Base-by-base conservation (phyloP, 2,797 vertebrate genomes). In the Cyprinodon diabolis region DNA sequence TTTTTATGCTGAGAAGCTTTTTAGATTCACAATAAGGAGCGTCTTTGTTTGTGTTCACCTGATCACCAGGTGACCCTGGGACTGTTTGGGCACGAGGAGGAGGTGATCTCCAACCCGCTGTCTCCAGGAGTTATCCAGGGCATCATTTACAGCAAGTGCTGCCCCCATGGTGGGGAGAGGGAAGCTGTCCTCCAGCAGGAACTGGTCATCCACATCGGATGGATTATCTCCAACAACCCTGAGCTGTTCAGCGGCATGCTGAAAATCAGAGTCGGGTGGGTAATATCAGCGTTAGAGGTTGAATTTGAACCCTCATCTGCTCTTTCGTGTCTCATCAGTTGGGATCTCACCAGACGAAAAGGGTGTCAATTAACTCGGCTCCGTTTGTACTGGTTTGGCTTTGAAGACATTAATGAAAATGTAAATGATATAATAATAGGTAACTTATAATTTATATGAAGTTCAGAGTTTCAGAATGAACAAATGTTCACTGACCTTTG, bases 211-310 rank as follows among this genome's bases (percentile, higher is more conserved):
- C 98, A 98, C 19, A 96, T 99, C 54, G 98, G 98, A 79, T 99
- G 97, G 97, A 97, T 99, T 86, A 97, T 99, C 94, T 98, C 98
- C 78, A 99, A 97, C 84, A 96, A 92, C 85, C 97, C 98, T 0
- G 97, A 99, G 78, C 94, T 98, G 71, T 99, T 99, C 94, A 95
- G 96, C 6, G 98, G 98, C 79, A 99, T 99, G 98, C 93, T 99
- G 76, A 98, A 99, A 92, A 98, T 99, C 86, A 94, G 98, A 58
- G 93, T 99, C 30, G 98, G 98, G 98, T 99, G 82, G 96, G 89
- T n/a, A 21, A 47, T 62, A 40, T 51, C 40, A 3, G 45, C 51
- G 10, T 70, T 57, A 4, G 54, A 35, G 58, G 35, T 0, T 52
- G 21, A 25, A 58, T 17, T 5, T 8, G n/a, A 66, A 35, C 19